Base-by-base conservation (phyloP, 2,797 vertebrate genomes). In the Knipowitschia caucasica region DNA sequence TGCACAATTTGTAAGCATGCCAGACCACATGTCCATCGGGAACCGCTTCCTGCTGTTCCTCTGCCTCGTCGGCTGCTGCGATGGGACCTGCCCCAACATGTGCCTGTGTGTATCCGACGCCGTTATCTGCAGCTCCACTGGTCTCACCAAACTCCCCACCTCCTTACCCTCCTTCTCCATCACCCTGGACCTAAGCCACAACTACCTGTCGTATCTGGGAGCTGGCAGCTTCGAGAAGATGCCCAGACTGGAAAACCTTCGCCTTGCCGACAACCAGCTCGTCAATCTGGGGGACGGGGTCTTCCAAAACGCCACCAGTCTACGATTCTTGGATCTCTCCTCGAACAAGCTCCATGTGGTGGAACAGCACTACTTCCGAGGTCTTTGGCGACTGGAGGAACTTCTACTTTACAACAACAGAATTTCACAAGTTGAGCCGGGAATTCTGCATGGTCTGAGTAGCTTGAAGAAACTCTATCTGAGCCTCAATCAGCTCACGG, bases 401-500 rank as follows among this genome's bases (percentile, higher is more conserved):
- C 90, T 99, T 18, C 83, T 96, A 18, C 92, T 99, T 27, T 98
- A 92, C 80, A 92, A 96, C 59, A 99, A 99, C 78, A 81, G 58
- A 65, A 93, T 99, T 50, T 24, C 51, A 0, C 88, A 69, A 1
- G 88, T 99, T 49, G 94, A 95, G 12, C 80, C 82, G 12, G 73
- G 84, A 0, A 86, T 92, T 7, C 85, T 99, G 24, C 47, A 35
- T 3, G 83, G 87, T 26, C 84, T 98, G 64, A 79, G 86, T 1
- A 84, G 78, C 33, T 86, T 99, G 50, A 81, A 83, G 25, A 93
- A 90, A 51, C 89, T 92, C 68, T 98, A 98, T 67, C 86, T 99
- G 69, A 94, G 96, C 77, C 86, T 91, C 81, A 99, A 99, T 66
- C 84, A 89, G 46, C 88, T 99, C 50, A 89, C 89, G 0, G 63